Conservation (phyloP, 2,888 invertebrate genomes). For the Chrysolina americana region DNA sequence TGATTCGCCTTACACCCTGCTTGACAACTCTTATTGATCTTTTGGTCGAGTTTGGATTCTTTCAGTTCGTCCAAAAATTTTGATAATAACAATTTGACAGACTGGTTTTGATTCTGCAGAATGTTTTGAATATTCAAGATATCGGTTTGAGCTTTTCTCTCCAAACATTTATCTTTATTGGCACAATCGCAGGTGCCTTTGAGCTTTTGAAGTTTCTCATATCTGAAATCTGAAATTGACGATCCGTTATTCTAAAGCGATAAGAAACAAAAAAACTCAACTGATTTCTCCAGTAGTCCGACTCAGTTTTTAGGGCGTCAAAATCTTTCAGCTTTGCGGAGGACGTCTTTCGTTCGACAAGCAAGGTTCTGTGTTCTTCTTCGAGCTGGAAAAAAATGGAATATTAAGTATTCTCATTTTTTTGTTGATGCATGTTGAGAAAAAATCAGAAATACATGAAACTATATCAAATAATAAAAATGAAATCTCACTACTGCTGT, state of each 20-base stretch:
- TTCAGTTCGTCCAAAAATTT: slow-evolving; percentile 44
- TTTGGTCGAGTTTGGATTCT: slow-evolving; percentile 26
- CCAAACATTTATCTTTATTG: neutral
- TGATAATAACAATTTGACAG: slow-evolving; percentile 37
- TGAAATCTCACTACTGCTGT: too few relatives aligned
- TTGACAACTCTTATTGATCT: slow-evolving; percentile 16
- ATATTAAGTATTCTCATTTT: too few relatives aligned
- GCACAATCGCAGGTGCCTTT: neutral
- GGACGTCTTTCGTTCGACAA: slow-evolving; percentile 19
- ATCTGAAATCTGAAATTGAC: slow-evolving; percentile 28
- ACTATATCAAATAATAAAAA: too few relatives aligned
- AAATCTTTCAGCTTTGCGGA: neutral
- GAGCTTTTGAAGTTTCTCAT: neutral
- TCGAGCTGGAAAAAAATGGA: slow-evolving; percentile 28
- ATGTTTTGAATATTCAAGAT: slow-evolving; percentile 37
- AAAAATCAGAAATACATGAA: too few relatives aligned
- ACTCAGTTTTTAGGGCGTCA: slow-evolving; percentile 7
- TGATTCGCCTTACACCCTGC: neutral
- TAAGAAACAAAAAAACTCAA: slow-evolving; percentile 37
- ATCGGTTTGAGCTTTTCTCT: slow-evolving; percentile 20
- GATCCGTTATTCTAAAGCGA: slow-evolving; percentile 19
- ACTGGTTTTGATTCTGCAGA: slow-evolving; percentile 43
- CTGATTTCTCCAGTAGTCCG: slow-evolving; percentile 33
- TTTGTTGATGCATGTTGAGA: too few relatives aligned
- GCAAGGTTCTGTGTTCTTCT: slow-evolving; percentile 22